Evolutionary conservation across 1,140 invertebrate genomes (phyloP).

Genomic region (Asbolus verrucosus): DNA sequence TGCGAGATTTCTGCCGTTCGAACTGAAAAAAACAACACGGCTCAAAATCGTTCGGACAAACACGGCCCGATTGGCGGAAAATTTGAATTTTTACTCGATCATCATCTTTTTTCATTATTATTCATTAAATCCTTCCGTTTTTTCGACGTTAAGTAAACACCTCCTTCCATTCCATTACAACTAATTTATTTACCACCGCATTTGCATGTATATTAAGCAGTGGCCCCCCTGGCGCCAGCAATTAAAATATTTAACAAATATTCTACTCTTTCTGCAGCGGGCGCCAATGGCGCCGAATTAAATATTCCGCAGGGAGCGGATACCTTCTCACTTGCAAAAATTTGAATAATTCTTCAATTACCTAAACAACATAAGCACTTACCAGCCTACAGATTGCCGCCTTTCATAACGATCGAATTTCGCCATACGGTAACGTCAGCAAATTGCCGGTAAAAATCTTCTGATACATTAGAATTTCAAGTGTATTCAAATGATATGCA

Average conservation of each 20-base stretch:
- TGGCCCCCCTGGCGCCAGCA: background rate
- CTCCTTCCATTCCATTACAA: conserved; percentile 12
- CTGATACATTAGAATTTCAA: too few relatives aligned
- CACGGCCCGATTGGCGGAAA: conserved; percentile 3
- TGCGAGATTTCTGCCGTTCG: too few relatives aligned
- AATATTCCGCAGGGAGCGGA: background rate
- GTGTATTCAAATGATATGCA: too few relatives aligned
- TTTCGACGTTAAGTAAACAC: conserved; percentile 20
- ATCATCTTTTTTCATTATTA: conserved; percentile 12
- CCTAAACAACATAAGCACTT: too few relatives aligned
- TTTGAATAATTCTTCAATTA: too few relatives aligned
- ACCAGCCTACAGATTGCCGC: too few relatives aligned
- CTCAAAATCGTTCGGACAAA: background rate
- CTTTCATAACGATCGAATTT: too few relatives aligned
- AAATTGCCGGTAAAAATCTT: too few relatives aligned
- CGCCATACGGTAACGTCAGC: too few relatives aligned
- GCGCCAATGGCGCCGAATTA: background rate
- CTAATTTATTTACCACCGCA: conserved; percentile 21
- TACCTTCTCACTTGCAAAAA: too few relatives aligned
- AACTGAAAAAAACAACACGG: background rate
- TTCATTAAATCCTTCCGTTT: conserved; percentile 23
- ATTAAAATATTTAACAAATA: conserved; percentile 12
- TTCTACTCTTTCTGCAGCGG: background rate
- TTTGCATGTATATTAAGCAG: conserved; percentile 21
- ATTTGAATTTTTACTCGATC: conserved; percentile 22